phyloP scores from a whole-genome alignment of 2,797 vertebrate genomes.

The Aplochiton taeniatus region DNA sequence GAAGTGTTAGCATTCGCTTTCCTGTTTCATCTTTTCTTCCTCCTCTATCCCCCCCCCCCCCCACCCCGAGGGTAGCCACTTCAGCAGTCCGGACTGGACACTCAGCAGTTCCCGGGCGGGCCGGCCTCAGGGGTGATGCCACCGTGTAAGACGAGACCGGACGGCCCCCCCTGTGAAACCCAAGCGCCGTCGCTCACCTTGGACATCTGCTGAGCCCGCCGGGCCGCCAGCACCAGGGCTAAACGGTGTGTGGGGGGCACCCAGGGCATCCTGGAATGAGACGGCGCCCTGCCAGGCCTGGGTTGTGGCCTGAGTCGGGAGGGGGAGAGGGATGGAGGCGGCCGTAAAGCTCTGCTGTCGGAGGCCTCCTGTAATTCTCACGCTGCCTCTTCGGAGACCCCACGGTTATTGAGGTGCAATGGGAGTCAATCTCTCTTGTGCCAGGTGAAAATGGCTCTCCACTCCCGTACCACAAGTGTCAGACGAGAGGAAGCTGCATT shows the following conservation, averaged over 20 bases:
- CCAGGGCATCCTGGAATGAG: constrained; percentile 33
- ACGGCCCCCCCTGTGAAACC: constrained; percentile 56
- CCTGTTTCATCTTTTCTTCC: too few relatives aligned
- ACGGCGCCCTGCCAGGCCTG: constrained; percentile 3
- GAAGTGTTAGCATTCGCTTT: too few relatives aligned
- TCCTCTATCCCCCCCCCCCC: background rate
- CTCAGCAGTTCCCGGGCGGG: constrained; percentile 20
- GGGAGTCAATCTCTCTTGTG: constrained; percentile 8
- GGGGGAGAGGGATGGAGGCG: constrained; percentile 1
- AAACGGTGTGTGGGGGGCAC: constrained; percentile 1
- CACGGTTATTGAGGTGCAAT: constrained; percentile 5
- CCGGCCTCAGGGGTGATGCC: constrained; percentile 44
- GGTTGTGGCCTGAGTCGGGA: background rate
- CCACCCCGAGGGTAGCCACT: constrained; percentile 23
- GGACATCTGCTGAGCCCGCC: constrained; percentile 56
- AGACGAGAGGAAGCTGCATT: constrained; percentile 7
- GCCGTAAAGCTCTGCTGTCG: too few relatives aligned
- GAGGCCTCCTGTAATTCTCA: constrained; percentile 21
- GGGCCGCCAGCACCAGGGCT: background rate
- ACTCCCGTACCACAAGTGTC: constrained; percentile 4
- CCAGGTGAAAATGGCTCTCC: constrained; percentile 22
- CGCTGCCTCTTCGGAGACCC: constrained; percentile 5
- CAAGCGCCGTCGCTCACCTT: constrained; percentile 67
- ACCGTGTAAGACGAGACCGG: constrained; percentile 65
- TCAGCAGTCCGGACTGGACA: constrained; percentile 48